Evolutionary conservation across 2,797 vertebrate species (phyloP).

Genomic region (Sylvia borin): DNA sequence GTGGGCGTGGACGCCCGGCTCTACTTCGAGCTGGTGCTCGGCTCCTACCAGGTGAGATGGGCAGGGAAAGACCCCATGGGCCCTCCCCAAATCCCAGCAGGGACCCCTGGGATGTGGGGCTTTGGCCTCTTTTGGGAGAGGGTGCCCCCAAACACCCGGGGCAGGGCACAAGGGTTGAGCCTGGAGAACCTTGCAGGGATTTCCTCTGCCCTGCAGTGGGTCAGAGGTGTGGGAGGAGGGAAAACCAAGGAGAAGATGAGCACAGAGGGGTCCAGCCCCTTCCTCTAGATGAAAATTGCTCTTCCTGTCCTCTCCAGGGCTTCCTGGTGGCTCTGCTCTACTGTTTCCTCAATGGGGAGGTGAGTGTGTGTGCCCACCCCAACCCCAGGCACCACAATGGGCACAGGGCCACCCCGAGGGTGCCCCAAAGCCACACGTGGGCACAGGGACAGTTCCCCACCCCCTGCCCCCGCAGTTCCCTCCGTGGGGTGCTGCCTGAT

Average conservation of each 20-base stretch:
- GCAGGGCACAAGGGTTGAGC: not conserved
- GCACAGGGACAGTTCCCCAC: not conserved
- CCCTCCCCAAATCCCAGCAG: not conserved
- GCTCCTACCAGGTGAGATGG: slow-evolving; percentile 76
- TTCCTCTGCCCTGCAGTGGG: not conserved
- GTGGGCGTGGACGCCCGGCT: slow-evolving; percentile 48
- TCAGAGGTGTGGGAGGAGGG: not conserved
- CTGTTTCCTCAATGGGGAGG: slow-evolving; percentile 91
- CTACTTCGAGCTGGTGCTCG: slow-evolving; percentile 74
- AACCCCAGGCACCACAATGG: not conserved
- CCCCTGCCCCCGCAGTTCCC: too few relatives aligned
- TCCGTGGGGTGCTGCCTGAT: rapidly evolving
- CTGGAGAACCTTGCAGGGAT: not conserved
- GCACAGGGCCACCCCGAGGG: not conserved
- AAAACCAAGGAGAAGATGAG: not conserved
- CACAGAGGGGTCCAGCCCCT: not conserved
- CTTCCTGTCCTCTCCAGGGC: slow-evolving; percentile 76
- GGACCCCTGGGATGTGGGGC: not conserved
- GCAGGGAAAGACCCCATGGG: not conserved
- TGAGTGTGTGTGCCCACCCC: slow-evolving; percentile 41
- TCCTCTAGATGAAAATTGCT: not conserved
- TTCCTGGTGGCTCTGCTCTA: slow-evolving; percentile 90
- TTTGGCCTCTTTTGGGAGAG: not conserved
- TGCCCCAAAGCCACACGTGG: not conserved
- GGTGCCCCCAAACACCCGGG: not conserved